Evolutionary conservation across 1,140 invertebrate genomes (phyloP), one percentile per base, ranked within the genome.

Genomic region (Drosophila sulfurigaster): DNA sequence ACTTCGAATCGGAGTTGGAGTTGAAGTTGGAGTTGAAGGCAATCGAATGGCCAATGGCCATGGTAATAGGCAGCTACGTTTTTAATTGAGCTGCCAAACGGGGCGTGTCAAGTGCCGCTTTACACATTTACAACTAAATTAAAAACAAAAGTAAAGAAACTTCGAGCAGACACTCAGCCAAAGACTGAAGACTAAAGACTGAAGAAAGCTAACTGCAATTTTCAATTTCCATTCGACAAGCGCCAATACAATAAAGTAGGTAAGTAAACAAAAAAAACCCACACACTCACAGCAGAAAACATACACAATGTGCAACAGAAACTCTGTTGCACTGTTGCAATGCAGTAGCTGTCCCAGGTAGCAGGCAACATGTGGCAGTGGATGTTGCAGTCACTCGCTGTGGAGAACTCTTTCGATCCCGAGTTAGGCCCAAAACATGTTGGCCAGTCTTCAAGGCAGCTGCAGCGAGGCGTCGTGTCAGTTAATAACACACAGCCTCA

Each of bases 101-200:
- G 85, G 85, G 85, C 85, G 85, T 89, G 78, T 77, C 85, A 81
- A 72, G 57, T 81, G 85, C 85, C 86, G 85, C 85, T 89, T 89
- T 89, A 89, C 85, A 89, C 85, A 89, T 89, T 89, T 89, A 89
- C 85, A 89, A 89, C 85, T 89, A 89, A 89, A 88, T 88, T 88
- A 69, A 66, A 75, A 82, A 63, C 57, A 58, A 74, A 63, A 52
- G 25, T 32, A 45, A 49, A 15, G 41, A 49, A 35, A 38, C 30
- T 51, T 16, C 7, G 13, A 20, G 32, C 38, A 51, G 46, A 52
- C 46, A 16, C 25, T 30, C 38, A 7, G 38, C 56, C 51, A 20
- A 32, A 28, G n/a, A 13, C 60, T 25, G 48, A 59, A n/a, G 11
- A 38, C 41, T 30, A 28, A 43, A 67, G 58, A 58, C 54, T 41